Base-by-base conservation (phyloP, 2,888 invertebrate genomes). In the Hirtodrosophila cameraria region DNA sequence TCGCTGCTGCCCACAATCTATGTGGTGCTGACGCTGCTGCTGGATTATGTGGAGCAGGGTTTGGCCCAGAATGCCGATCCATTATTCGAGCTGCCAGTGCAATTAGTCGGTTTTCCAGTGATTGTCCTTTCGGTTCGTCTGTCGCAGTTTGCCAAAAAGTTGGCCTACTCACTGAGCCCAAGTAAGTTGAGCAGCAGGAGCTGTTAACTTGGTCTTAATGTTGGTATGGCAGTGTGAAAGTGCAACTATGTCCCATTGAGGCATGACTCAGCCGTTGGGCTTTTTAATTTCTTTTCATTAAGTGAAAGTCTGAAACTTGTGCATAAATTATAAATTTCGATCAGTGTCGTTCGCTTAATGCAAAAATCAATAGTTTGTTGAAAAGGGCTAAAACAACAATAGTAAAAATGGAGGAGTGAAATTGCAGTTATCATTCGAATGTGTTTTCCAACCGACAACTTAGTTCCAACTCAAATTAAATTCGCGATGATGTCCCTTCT, bases 91-190 rank as follows among this genome's bases (percentile, higher is more conserved):
- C 89, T 96, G 52, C 96, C 96, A 8, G 96, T 96, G n/a, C 96
- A 96, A 87, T 91, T 96, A 53, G 92, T 96, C 30, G 96, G 96
- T 18, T 96, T 96, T 87, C 96, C 96, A 0, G 94, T 96, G 62
- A 96, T 96, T 75, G 94, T 96, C 45, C 90, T 95, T 5, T 95
- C 95, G 20, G 96, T 96, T 8, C 92, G 94, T 73, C 90, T 96
- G 49, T 94, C 95, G 0, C 96, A 96, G 91, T 96, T 96, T 88
- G 93, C 96, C 65, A 96, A 96, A 91, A 96, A 96, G 89, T 91
- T 96, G 60, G 94, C 95, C 1, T 96, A 96, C 91, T 95, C 96
- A 1, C 90, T 96, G 27, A 96, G 93, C 91, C 96, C 96, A 91
- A 94, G 96, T 96, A 85, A 89, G 89, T 48, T 25, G 15, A 2